Percentiles rank a stretch among this genome's conserved stretches.
phyloP scores from a whole-genome alignment of 2,113 vertebrate species.

The Leiothrix lutea region DNA sequence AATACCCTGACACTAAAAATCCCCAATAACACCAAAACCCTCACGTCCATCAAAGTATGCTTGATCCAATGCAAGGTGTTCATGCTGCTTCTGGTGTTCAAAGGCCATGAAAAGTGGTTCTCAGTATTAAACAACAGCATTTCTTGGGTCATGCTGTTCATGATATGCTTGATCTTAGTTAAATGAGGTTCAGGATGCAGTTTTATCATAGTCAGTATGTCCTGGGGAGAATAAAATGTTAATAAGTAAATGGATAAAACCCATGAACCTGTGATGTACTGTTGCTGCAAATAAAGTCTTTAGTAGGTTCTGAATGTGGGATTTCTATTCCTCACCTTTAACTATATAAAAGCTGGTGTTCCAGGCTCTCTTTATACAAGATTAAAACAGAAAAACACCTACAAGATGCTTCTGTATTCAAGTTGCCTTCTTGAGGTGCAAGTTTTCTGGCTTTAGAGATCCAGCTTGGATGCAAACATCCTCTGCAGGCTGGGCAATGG shows the following conservation, averaged over 20 bases:
- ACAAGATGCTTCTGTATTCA: background rate
- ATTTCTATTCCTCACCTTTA: background rate
- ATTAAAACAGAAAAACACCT: background rate
- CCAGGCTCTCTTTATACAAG: background rate
- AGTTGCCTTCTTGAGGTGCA: background rate
- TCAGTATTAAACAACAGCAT: background rate
- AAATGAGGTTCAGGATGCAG: background rate
- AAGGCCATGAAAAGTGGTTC: background rate
- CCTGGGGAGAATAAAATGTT: background rate
- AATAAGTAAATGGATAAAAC: background rate
- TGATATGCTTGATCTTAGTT: background rate
- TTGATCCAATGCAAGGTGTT: background rate
- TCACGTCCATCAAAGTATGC: background rate
- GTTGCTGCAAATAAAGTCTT: background rate
- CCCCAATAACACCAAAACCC: background rate
- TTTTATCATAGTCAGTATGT: background rate
- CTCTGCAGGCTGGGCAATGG: background rate
- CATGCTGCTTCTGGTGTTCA: background rate
- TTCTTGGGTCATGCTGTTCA: background rate
- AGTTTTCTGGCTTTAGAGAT: background rate
- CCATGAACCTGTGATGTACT: background rate
- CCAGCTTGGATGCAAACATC: background rate
- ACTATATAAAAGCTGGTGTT: background rate
- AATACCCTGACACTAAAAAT: background rate
- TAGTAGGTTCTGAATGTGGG: background rate